Percentiles rank a stretch among this genome's conserved stretches.
Evolutionary conservation across 2,888 invertebrate species (phyloP).

Genomic region (Uropetala carovei): DNA sequence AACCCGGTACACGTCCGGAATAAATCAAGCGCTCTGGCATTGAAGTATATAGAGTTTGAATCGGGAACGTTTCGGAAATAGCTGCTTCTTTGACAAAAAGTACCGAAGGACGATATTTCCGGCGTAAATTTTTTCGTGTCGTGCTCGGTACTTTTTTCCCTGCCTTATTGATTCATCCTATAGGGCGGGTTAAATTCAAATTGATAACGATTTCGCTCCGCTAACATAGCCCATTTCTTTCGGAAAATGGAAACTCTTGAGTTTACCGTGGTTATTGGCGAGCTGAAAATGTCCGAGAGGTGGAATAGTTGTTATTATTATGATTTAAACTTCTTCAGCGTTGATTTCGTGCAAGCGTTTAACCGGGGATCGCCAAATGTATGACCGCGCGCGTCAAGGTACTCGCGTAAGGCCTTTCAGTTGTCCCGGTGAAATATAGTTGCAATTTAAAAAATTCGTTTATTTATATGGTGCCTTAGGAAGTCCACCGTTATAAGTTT

Average conservation of each 20-base stretch:
- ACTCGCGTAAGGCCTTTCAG: too few species aligned
- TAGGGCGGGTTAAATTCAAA: neutral
- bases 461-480: too few species aligned
- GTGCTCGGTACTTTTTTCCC: neutral
- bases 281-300: neutral
- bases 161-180: neutral
- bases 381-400: too few species aligned
- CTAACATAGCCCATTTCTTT: neutral
- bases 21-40: constrained; percentile 41
- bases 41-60: constrained; percentile 39
- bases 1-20: constrained; percentile 32
- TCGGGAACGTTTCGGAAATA: constrained; percentile 34
- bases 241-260: neutral
- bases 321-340: too few species aligned
- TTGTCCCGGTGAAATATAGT: too few species aligned
- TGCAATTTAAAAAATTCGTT: too few species aligned
- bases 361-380: too few species aligned
- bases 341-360: too few species aligned
- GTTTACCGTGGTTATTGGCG: neutral
- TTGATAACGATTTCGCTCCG: neutral
- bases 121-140: neutral
- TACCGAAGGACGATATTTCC: neutral
- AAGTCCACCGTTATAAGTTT: too few species aligned
- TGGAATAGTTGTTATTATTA: too few species aligned
- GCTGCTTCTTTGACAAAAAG: constrained; percentile 2